Evolutionary conservation across 53 echinoderm and acorn worm genomes (phyloP).

Genomic region (Actinopyga echinites): DNA sequence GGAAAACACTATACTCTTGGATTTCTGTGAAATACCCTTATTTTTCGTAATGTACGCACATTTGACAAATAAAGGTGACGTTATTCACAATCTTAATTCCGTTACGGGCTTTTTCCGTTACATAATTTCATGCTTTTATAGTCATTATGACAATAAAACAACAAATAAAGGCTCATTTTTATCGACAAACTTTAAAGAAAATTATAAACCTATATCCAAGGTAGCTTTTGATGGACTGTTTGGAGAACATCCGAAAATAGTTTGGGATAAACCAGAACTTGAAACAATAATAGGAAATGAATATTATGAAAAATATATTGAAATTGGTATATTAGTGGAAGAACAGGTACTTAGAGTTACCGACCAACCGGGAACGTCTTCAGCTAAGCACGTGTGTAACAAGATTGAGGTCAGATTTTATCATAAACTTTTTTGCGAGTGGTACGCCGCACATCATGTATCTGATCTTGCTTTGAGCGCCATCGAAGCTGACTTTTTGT

Average conservation of each 20-base stretch:
- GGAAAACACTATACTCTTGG: constrained; percentile 6
- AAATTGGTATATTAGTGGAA: constrained; percentile 30
- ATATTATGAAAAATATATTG: neutral
- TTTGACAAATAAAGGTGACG: neutral
- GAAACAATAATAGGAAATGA: neutral
- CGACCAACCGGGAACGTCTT: neutral
- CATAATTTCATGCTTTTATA: constrained; percentile 24
- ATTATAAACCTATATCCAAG: neutral
- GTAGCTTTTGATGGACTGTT: constrained; percentile 4
- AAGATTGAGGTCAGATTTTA: too few relatives aligned
- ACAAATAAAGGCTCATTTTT: neutral
- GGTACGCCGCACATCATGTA: constrained; percentile 11
- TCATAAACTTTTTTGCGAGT: constrained; percentile 30
- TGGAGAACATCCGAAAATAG: neutral
- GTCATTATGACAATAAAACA: neutral
- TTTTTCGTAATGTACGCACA: constrained; percentile 30
- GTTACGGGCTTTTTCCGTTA: constrained; percentile 29
- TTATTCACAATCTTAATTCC: neutral
- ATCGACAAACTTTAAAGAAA: neutral
- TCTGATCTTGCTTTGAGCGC: too few relatives aligned
- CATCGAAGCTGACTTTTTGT: too few relatives aligned
- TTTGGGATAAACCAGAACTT: neutral
- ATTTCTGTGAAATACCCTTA: constrained; percentile 22
- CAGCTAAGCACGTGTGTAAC: too few relatives aligned
- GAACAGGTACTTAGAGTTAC: neutral